These are phyloP conservation scores for Ispidina picta DNA, from an alignment of 2,797 vertebrate genomes.

Conservation along the genomic window DNA sequence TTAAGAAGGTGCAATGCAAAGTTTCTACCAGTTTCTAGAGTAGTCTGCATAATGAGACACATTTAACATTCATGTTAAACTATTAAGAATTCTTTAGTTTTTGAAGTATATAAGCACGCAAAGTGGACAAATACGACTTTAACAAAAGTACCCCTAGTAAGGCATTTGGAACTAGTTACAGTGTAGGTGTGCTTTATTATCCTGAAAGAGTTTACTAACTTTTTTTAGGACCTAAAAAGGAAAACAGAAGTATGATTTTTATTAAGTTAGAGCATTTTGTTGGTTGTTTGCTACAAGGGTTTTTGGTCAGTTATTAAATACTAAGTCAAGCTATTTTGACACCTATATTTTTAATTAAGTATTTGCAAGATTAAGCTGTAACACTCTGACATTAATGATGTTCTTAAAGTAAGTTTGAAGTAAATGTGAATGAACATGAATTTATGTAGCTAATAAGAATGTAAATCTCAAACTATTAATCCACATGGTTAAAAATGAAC, in stretches of 20 bases:
- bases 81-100: neutral
- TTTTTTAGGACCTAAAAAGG: neutral
- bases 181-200: neutral
- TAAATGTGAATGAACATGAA: neutral
- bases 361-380: slow-evolving; percentile 12
- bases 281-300: neutral
- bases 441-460: slow-evolving; percentile 25
- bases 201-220: neutral
- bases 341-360: neutral
- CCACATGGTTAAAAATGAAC: neutral
- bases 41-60: neutral
- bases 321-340: neutral
- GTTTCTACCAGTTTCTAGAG: neutral
- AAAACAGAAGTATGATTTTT: neutral
- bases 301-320: neutral
- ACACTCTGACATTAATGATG: neutral
- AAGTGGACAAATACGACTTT: neutral
- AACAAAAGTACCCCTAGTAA: neutral
- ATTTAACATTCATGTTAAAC: neutral
- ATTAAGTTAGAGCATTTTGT: neutral
- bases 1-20: neutral
- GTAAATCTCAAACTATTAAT: neutral
- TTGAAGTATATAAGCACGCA: neutral
- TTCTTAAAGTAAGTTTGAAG: neutral
- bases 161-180: neutral